Base-by-base conservation (phyloP, 2,113 vertebrate species). In the Grammomys surdaster region DNA sequence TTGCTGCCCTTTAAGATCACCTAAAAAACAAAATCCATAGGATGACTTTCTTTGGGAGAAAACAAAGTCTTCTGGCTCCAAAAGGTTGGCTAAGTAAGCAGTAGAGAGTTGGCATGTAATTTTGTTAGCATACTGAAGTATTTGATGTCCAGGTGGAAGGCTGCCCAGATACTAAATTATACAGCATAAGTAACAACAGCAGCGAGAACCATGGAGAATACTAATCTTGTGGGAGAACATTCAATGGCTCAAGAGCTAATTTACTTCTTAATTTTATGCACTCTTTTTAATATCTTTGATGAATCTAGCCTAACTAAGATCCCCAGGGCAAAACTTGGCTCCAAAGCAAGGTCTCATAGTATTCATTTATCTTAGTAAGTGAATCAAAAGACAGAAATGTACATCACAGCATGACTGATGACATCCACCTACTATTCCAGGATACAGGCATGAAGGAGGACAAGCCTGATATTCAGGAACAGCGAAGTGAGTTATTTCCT, bases 1-100 rank as follows among this genome's bases (percentile, higher is more conserved):
- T 99, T 99, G 43, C 98, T 99, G 8, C 99, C 99, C 72, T 98
- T 98, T 92, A 99, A 98, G 97, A 99, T 99, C 89, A 99, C 98
- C 99, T 99, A 97, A 76, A 97, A 98, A 98, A 94, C 33, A 98
- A 97, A 89, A 88, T 48, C 69, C 48, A 90, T 0, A 94, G 20
- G 19, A 56, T 97, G 65, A 95, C 70, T 73, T 96, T 67, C 43
- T 43, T 33, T 43, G 81, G 56, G 89, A 95, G 22, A 60, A 87
- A 90, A 92, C 51, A 95, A 94, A 86, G 77, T 9, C 85, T 48
- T 67, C 65, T 75, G 86, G 76, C 56, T 94, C 87, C 26, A 63
- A 36, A 91, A 84, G 72, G 16, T 8, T 88, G 65, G 40, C 70
- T 89, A 36, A 94, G 40, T 22, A 91, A 91, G 70, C 48, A 94